Percentiles rank a stretch among this genome's conserved stretches.
Evolutionary conservation across 2,888 invertebrate species (phyloP).

Genomic region (Smittia sp.): DNA sequence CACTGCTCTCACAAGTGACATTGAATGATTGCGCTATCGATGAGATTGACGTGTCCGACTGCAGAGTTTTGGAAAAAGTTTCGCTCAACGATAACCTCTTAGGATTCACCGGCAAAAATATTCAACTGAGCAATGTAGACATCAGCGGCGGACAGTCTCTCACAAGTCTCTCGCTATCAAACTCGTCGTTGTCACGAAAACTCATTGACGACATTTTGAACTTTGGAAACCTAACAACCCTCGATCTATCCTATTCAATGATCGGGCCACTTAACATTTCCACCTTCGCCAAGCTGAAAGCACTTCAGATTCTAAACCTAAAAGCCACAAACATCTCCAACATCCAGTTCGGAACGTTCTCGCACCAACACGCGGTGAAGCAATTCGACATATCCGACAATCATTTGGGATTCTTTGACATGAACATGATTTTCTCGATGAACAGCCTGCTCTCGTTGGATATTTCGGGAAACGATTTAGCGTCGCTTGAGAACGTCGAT

Average conservation of each 20-base stretch:
- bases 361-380: constrained; percentile 48
- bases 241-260: constrained; percentile 50
- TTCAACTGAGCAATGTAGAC: not conserved
- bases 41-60: not conserved
- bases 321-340: constrained; percentile 47
- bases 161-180: not conserved
- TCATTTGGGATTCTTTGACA: constrained; percentile 47
- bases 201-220: constrained; percentile 47
- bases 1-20: too few relatives aligned
- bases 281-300: constrained; percentile 50
- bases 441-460: constrained; percentile 48
- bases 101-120: constrained; percentile 16
- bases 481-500: not conserved
- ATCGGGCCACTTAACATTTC: constrained; percentile 50
- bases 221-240: constrained; percentile 46
- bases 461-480: constrained; percentile 42
- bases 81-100: constrained; percentile 2
- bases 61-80: not conserved
- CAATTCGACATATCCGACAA: constrained; percentile 50
- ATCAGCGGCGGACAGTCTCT: not conserved
- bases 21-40: constrained; percentile 7
- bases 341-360: constrained; percentile 52
- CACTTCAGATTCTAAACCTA: constrained; percentile 48
- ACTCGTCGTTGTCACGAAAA: not conserved
- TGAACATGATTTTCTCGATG: constrained; percentile 48